Percentiles rank a stretch among this genome's conserved stretches.
Conservation (phyloP, 2,888 invertebrate species). For the Agrotis puta region DNA sequence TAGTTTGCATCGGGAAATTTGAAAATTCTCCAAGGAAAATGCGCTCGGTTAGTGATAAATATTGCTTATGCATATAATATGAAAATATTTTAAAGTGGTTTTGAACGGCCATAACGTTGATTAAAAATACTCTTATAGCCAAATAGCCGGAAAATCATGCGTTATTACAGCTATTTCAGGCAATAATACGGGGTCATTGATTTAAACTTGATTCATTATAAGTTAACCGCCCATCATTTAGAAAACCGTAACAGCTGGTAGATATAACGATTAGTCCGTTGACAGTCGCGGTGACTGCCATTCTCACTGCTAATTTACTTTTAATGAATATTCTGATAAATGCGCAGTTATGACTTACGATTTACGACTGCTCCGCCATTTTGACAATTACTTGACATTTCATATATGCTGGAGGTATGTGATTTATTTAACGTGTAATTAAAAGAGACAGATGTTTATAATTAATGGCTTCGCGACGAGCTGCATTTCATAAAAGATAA, state of each 20-base stretch:
- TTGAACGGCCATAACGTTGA: not conserved
- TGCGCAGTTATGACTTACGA: conserved; percentile 31
- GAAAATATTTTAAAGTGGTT: not conserved
- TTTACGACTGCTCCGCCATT: conserved; percentile 35
- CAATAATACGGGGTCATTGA: conserved; percentile 38
- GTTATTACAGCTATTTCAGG: conserved; percentile 20
- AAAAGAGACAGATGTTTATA: conserved; percentile 35
- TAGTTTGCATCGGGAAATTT: conserved; percentile 14
- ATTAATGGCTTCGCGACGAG: conserved; percentile 35
- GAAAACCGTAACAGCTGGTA: conserved; percentile 44
- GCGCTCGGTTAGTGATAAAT: conserved; percentile 1
- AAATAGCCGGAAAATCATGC: not conserved
- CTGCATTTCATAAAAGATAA: conserved; percentile 46
- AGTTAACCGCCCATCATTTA: conserved; percentile 55
- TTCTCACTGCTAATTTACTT: conserved; percentile 59
- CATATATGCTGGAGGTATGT: conserved; percentile 16
- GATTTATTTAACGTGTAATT: conserved; percentile 53
- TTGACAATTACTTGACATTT: conserved; percentile 40
- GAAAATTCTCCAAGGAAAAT: not conserved
- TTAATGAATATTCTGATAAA: conserved; percentile 63
- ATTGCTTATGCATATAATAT: not conserved
- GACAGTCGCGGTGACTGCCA: conserved; percentile 34
- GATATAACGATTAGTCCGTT: conserved; percentile 44
- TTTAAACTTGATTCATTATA: conserved; percentile 54
- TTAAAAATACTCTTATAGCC: conserved; percentile 6